Evolutionary conservation across 2,113 vertebrate genomes (phyloP), one percentile per base, ranked within the genome.

Genomic region (Himantopus leucocephalus): DNA sequence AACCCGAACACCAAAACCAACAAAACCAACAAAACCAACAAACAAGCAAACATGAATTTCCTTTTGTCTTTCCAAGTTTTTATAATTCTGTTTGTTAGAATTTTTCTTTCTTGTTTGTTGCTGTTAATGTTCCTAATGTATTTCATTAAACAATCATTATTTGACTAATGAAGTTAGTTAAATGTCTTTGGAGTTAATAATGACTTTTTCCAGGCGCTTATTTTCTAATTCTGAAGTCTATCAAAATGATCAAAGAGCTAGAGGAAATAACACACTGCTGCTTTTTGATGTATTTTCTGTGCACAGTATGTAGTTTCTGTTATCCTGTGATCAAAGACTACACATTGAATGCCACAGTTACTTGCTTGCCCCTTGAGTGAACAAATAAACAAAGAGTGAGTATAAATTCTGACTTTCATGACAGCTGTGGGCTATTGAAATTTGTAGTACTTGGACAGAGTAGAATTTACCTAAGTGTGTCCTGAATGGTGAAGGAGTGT

Each of bases 311-410:
- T 66, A 71, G 35, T 89, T 87, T 83, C 78, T 91, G 53, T 92
- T 95, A 75, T 70, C 34, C 34, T 89, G 34, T 72, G 81, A 95
- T 97, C 94, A 97, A 97, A 97, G 89, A 52, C 85, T 67, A 53
- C 53, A 56, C 32, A 90, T 53, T 20, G 50, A 87, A 88, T 67
- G 11, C 14, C 41, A 30, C 16, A 59, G 56, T 77, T 90, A 70
- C 26, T 71, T 45, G 43, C 23, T 35, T 71, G 23, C 29, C 48
- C n/a, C 64, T 52, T 30, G 39, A 56, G 78, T 66, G 39, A 8
- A 64, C 63, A 77, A 86, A 90, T 55, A 79, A 79, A 90, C 21
- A 79, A 74, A 77, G 21, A 63, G 9, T n/a, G 22, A 24, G 86
- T 66, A 75, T 53, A 86, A 77, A 75, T 78, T 80, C 24, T 67